Evolutionary conservation across 2,888 invertebrate genomes (phyloP).

Genomic region (Aplocera efformata): DNA sequence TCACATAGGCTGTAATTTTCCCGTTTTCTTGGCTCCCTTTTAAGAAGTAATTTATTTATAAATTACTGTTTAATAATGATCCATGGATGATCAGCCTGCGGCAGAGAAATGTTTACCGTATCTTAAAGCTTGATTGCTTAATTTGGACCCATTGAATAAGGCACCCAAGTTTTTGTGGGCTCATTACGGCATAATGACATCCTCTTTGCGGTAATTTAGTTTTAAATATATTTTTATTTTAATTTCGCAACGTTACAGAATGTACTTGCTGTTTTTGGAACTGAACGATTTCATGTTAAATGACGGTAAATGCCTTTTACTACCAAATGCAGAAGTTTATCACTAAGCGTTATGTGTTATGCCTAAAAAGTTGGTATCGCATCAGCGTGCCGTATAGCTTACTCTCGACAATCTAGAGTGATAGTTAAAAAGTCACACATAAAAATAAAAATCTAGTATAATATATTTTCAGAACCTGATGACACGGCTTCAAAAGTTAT

Average conservation of each 20-base stretch:
- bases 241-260: constrained; percentile 13
- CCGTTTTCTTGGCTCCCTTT: constrained; percentile 9
- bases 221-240: constrained; percentile 18
- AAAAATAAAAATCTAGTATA: no score
- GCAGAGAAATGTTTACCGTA: constrained; percentile 26
- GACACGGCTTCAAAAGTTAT: no score
- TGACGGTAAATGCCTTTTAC: no score
- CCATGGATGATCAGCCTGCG: constrained; percentile 20
- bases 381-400: no score
- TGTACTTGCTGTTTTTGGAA: constrained; percentile 7
- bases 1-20: constrained; percentile 3
- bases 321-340: no score
- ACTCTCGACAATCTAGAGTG: no score
- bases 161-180: constrained; percentile 17
- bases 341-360: no score
- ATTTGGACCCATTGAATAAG: constrained; percentile 26
- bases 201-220: constrained; percentile 20
- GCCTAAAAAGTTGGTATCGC: no score
- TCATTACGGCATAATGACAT: constrained; percentile 23
- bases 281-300: constrained; percentile 8
- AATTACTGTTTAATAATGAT: constrained; percentile 21
- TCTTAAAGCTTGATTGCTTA: constrained; percentile 24
- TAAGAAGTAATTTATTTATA: constrained; percentile 17
- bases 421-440: no score
- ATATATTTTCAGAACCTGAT: no score